Percentiles rank a stretch among this genome's conserved stretches.
Conservation (phyloP, 2,113 vertebrate species). For the Calidris pygmaea region DNA sequence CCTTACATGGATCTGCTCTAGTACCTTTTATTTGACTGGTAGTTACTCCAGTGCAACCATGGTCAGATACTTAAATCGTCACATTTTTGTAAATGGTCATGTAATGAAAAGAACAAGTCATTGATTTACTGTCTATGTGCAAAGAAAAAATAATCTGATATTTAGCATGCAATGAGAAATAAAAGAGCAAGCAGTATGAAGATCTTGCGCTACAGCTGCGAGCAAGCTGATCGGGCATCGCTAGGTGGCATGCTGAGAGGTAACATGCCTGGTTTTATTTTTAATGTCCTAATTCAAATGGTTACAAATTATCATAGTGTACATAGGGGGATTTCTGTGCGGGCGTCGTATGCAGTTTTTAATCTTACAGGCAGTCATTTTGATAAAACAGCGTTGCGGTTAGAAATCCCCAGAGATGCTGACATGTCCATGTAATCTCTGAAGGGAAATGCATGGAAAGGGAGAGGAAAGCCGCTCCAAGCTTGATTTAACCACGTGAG, state of each 20-base stretch:
- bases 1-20: neutral
- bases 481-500: neutral
- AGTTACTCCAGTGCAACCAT: neutral
- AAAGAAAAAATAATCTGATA: neutral
- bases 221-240: neutral
- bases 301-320: neutral
- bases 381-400: neutral
- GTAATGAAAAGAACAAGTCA: neutral
- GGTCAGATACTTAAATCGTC: neutral
- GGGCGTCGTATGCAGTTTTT: rapidly evolving
- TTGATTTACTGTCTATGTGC: neutral
- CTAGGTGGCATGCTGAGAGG: neutral
- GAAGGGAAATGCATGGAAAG: neutral
- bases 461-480: neutral
- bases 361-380: neutral
- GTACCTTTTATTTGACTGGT: neutral
- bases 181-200: neutral
- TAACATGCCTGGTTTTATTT: neutral
- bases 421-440: neutral
- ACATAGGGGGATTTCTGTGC: neutral
- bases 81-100: neutral
- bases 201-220: neutral
- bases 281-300: neutral
- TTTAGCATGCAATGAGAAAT: neutral
- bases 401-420: neutral